Evolutionary conservation across 2,797 vertebrate species (phyloP).

Genomic region (Pangasius krempfi): DNA sequence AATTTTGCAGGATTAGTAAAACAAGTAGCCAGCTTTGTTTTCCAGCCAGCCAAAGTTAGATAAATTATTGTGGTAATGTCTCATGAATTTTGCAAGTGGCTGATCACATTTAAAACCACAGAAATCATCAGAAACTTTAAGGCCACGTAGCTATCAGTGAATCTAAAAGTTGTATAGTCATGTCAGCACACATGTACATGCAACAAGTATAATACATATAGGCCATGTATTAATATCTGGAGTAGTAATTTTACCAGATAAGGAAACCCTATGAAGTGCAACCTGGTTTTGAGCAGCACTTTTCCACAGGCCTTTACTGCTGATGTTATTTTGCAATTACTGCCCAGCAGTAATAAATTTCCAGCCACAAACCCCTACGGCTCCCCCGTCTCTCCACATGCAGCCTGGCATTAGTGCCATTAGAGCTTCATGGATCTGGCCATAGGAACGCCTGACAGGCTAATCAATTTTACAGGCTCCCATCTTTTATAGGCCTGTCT

Average conservation of each 20-base stretch:
- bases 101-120: neutral
- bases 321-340: slow-evolving; percentile 53
- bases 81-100: neutral
- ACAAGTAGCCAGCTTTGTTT: neutral
- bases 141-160: neutral
- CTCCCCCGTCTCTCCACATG: slow-evolving; percentile 46
- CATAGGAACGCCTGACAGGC: slow-evolving; percentile 63
- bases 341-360: slow-evolving; percentile 46
- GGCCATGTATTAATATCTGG: slow-evolving; percentile 16
- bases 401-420: slow-evolving; percentile 57
- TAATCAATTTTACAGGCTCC: slow-evolving; percentile 61
- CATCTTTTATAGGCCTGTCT: slow-evolving; percentile 55
- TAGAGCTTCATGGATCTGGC: slow-evolving; percentile 61
- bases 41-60: neutral
- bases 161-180: neutral
- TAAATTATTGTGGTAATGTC: neutral
- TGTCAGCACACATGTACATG: neutral
- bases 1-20: neutral
- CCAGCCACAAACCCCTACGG: slow-evolving; percentile 34
- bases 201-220: neutral
- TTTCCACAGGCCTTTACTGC: slow-evolving; percentile 34
- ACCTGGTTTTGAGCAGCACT: slow-evolving; percentile 33
- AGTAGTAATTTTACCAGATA: slow-evolving; percentile 8
- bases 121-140: neutral
- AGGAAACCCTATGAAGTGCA: slow-evolving; percentile 22